phyloP scores from a whole-genome alignment of 2,797 vertebrate species.

The Pygocentrus nattereri region DNA sequence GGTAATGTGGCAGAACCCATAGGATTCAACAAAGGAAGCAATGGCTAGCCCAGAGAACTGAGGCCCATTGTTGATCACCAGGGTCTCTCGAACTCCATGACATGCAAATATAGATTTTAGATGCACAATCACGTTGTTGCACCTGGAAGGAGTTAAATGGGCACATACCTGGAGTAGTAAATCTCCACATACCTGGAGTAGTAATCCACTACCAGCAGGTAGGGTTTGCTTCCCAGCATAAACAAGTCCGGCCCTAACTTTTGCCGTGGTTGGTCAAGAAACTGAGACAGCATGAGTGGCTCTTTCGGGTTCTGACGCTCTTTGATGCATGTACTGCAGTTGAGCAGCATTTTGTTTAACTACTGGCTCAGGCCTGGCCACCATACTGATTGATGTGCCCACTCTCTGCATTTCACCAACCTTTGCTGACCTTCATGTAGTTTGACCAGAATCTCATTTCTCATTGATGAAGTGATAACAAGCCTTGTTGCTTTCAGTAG shows the following conservation, averaged over 20 bases:
- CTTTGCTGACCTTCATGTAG: conserved; percentile 28
- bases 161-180: too few relatives aligned
- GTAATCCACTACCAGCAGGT: conserved; percentile 36
- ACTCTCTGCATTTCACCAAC: conserved; percentile 13
- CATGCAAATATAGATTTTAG: background rate
- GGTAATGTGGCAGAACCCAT: conserved; percentile 12
- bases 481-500: too few relatives aligned
- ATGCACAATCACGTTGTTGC: conserved; percentile 32
- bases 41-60: too few relatives aligned
- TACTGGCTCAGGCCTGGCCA: conserved; percentile 31
- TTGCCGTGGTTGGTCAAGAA: conserved; percentile 26
- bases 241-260: conserved; percentile 34
- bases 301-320: conserved; percentile 35
- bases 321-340: conserved; percentile 30
- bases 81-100: too few relatives aligned
- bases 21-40: background rate
- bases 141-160: conserved; percentile 12
- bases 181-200: conserved; percentile 49
- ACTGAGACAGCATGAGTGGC: conserved; percentile 17
- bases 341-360: conserved; percentile 27
- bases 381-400: conserved; percentile 13
- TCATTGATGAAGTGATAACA: too few relatives aligned
- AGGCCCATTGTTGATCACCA: too few relatives aligned
- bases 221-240: conserved; percentile 16
- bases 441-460: conserved; percentile 24